phyloP scores from a whole-genome alignment of 64 coral and sea anemone species.

The Exaiptasia diaphana region DNA sequence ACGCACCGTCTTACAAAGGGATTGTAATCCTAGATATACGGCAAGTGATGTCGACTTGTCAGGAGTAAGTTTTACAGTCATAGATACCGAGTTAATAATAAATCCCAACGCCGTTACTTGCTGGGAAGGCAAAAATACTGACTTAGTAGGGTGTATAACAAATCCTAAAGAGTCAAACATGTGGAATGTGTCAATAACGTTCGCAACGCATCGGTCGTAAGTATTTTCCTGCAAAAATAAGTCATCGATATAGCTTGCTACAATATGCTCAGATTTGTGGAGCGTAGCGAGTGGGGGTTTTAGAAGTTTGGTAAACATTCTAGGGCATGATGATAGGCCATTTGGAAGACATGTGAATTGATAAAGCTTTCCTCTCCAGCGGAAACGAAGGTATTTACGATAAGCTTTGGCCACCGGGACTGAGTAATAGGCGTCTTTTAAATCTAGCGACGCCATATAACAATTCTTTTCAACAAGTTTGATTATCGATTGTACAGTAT shows the following conservation, averaged over 20 bases:
- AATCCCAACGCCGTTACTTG: constrained; percentile 27
- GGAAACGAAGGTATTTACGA: constrained; percentile 44
- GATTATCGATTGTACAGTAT: not conserved
- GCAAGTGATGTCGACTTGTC: constrained; percentile 31
- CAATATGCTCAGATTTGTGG: constrained; percentile 24
- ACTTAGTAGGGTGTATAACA: constrained; percentile 43
- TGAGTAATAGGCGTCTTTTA: constrained; percentile 32
- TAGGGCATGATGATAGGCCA: constrained; percentile 22
- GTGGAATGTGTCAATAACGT: constrained; percentile 35
- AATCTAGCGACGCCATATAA: constrained; percentile 13
- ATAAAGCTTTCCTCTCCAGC: constrained; percentile 37
- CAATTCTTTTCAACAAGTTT: constrained; percentile 14
- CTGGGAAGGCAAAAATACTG: constrained; percentile 19
- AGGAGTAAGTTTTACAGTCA: not conserved
- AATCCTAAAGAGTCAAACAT: constrained; percentile 44
- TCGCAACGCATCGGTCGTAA: constrained; percentile 5
- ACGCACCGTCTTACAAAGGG: not conserved
- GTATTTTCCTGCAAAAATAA: constrained; percentile 18
- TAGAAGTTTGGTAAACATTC: constrained; percentile 42
- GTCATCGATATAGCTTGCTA: constrained; percentile 35
- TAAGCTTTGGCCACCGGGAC: constrained; percentile 6
- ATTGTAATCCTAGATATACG: constrained; percentile 28
- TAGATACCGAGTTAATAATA: constrained; percentile 22
- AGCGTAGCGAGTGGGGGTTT: constrained; percentile 34
- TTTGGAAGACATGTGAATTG: constrained; percentile 56